These are phyloP conservation scores for Noctua comes DNA, from an alignment of 2,888 invertebrate species.

Conservation along the genomic window DNA sequence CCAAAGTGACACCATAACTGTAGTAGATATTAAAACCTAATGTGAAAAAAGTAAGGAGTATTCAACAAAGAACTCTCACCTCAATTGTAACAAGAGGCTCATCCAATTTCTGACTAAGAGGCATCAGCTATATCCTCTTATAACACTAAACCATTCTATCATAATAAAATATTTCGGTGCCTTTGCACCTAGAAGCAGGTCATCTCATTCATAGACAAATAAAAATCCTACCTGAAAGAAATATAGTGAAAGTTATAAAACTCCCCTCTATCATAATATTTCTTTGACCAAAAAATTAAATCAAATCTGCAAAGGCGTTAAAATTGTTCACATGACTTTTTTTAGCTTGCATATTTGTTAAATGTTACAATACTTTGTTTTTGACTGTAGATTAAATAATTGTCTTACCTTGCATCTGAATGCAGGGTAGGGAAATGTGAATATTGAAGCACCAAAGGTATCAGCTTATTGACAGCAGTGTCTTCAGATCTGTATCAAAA, in stretches of 20 bases:
- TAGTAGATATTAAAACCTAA: conserved; percentile 69
- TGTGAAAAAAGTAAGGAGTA: conserved; percentile 41
- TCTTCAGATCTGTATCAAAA: conserved; percentile 62
- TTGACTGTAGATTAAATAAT: conserved; percentile 10
- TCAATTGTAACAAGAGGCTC: conserved; percentile 90
- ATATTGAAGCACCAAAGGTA: conserved; percentile 64
- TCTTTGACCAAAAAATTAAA: conserved; percentile 4
- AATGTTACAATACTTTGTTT: background rate
- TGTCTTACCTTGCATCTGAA: conserved; percentile 66
- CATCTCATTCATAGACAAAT: conserved; percentile 81
- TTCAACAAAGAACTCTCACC: conserved; percentile 81
- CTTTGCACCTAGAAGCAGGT: conserved; percentile 84
- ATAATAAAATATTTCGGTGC: conserved; percentile 87
- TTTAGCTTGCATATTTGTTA: background rate
- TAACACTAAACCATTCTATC: conserved; percentile 88
- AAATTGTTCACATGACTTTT: background rate
- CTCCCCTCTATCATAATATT: conserved; percentile 31
- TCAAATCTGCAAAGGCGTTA: background rate
- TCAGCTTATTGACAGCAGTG: conserved; percentile 43
- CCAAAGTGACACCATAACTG: conserved; percentile 84
- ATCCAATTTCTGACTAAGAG: conserved; percentile 90
- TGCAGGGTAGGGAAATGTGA: conserved; percentile 65
- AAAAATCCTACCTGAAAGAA: conserved; percentile 84
- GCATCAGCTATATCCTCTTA: conserved; percentile 90
- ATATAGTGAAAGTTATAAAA: conserved; percentile 61